Conservation (phyloP, 2,797 vertebrate genomes). For the Centroberyx gerrardi region DNA sequence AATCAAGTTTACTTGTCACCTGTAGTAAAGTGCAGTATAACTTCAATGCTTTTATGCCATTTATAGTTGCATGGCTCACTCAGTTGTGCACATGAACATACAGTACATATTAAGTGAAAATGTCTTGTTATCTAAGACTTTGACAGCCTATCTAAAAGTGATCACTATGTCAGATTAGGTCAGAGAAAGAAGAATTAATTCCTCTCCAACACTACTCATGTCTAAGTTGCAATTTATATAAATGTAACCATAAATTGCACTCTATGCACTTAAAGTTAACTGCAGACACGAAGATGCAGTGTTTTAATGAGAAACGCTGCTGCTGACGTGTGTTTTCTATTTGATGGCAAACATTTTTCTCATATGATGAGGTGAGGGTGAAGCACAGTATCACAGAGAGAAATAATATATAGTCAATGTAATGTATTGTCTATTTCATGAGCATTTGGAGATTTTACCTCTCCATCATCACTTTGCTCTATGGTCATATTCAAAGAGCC, state of each 20-base stretch:
- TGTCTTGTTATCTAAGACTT: no score
- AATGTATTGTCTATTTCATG: conserved; percentile 2
- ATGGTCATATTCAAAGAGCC: conserved; percentile 5
- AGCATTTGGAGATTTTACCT: conserved; percentile 12
- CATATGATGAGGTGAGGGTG: no score
- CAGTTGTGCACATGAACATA: background rate
- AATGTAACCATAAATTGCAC: no score
- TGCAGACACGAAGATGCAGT: conserved; percentile 7
- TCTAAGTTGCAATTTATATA: no score
- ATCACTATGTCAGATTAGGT: no score
- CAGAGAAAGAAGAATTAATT: no score
- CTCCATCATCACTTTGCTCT: conserved; percentile 9
- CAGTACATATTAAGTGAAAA: no score
- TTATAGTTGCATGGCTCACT: conserved; percentile 14
- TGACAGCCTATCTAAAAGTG: no score
- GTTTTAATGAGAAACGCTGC: conserved; percentile 7
- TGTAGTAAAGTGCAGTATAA: background rate
- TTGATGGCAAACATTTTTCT: conserved; percentile 14
- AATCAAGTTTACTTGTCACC: no score
- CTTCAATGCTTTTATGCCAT: conserved; percentile 4
- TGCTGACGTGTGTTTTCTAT: background rate
- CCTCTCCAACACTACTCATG: no score
- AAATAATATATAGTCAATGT: no score
- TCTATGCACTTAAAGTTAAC: conserved; percentile 16
- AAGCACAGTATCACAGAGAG: background rate